Conservation (phyloP, 2,797 vertebrate genomes). For the Sebastiscus tertius region DNA sequence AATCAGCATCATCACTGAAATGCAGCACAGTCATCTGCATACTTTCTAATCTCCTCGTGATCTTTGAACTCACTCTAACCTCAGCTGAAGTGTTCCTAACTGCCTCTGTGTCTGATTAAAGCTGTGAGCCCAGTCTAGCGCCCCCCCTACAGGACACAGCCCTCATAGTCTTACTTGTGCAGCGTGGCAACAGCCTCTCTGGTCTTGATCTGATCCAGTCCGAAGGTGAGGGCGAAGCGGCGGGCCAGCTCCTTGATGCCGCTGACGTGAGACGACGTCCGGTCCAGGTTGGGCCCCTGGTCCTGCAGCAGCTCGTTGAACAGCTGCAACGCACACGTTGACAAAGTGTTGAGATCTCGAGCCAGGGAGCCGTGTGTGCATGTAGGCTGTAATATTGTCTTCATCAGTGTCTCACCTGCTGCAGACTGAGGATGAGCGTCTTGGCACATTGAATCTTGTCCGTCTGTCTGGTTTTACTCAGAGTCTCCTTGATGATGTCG, state of each 20-base stretch:
- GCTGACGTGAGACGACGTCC: constrained; percentile 97
- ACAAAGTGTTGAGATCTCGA: background rate
- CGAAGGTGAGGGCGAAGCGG: constrained; percentile 97
- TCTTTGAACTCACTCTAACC: background rate
- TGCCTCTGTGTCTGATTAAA: background rate
- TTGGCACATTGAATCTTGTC: constrained; percentile 99
- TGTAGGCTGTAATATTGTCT: background rate
- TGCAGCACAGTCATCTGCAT: background rate
- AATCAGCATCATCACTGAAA: background rate
- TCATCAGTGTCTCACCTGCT: constrained; percentile 87
- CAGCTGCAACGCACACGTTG: constrained; percentile 79
- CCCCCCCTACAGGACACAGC: background rate
- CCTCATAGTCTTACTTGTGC: constrained; percentile 90
- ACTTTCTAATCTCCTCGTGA: background rate
- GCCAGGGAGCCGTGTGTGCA: background rate
- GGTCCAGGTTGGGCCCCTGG: constrained; percentile 96
- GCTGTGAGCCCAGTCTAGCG: background rate
- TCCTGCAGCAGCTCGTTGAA: constrained; percentile 99
- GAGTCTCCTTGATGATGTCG: constrained; percentile 99
- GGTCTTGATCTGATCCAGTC: constrained; percentile 98
- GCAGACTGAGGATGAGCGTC: constrained; percentile 98
- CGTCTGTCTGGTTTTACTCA: constrained; percentile 98
- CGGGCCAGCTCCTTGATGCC: constrained; percentile 98
- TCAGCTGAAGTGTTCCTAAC: background rate
- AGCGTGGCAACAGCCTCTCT: constrained; percentile 97